Base-by-base conservation (phyloP, 2,888 invertebrate genomes). In the Quadriops clusia region DNA sequence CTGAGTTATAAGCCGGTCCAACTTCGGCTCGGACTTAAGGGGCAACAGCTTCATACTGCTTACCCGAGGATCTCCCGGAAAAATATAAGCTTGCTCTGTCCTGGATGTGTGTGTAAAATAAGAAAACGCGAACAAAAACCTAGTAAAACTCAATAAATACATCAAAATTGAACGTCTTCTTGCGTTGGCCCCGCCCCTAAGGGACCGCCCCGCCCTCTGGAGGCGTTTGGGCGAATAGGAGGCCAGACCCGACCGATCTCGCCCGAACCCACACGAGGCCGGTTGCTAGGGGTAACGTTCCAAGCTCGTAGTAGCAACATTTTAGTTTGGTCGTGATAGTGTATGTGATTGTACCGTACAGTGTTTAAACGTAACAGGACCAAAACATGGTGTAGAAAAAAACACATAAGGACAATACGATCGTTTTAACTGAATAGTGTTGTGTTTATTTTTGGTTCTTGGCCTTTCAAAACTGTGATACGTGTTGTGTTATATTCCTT, bases 221-320 rank as follows among this genome's bases (percentile, higher is more conserved):
- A 25, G 11, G 17, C 31, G 9, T 23, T 4, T 8, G 39, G 29
- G 16, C 56, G 56, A 56, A 56, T 54, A 30, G 30, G n/a, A 17
- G 16, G 6, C 16, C 23, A 18, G 23, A 24, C 25, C 21, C 28
- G 8, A 7, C 33, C 60, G 60, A 46, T 27, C 5, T 5, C 10
- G 3, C 10, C n/a, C 61, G 61, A 50, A 34, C 12, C 11, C 23
- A 5, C 11, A 29, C 62, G 62, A 61, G 33, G 20, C 23, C 32
- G 43, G 62, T 61, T 62, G 59, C 59, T 50, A 60, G 49, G 61
- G 61, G 62, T 53, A 51, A 61, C 61, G 53, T 46, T 47, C 45
- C 50, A 51, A 57, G 51, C 54, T 47, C 46, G 50, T 43, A 50
- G 48, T 50, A 46, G 51, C 47, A 53, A 55, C 56, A 54, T 46